phyloP scores from a whole-genome alignment of 1,140 invertebrate species.

The Lutraria rhynchaena region DNA sequence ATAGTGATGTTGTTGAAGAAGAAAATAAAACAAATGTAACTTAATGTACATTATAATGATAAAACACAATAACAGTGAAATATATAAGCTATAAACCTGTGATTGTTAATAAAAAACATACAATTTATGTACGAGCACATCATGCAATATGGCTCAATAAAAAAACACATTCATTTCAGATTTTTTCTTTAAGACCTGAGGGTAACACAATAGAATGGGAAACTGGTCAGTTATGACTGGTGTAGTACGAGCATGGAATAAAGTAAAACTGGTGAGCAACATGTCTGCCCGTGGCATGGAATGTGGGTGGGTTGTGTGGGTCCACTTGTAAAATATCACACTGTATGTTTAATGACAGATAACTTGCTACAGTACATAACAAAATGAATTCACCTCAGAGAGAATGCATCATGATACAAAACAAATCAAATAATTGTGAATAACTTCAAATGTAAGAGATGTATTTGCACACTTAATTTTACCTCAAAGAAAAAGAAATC shows the following conservation, averaged over 20 bases:
- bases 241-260: conserved; percentile 17
- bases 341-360: background rate
- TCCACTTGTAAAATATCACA: conserved; percentile 22
- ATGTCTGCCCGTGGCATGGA: background rate
- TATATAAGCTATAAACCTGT: no score
- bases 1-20: no score
- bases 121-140: no score
- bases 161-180: background rate
- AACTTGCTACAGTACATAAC: background rate
- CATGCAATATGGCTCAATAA: no score
- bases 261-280: conserved; percentile 18
- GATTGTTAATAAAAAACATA: no score
- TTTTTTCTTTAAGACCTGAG: conserved; percentile 25
- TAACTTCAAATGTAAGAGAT: background rate
- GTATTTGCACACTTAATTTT: background rate
- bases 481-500: background rate
- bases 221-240: background rate
- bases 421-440: background rate
- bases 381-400: background rate
- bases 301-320: conserved; percentile 26
- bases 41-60: no score
- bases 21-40: no score
- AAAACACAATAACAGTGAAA: no score
- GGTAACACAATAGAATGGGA: background rate
- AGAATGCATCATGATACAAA: background rate